Percentiles rank a stretch among this genome's conserved stretches.
Conservation (phyloP, 2,113 vertebrate species). For the Microtus oregoni region DNA sequence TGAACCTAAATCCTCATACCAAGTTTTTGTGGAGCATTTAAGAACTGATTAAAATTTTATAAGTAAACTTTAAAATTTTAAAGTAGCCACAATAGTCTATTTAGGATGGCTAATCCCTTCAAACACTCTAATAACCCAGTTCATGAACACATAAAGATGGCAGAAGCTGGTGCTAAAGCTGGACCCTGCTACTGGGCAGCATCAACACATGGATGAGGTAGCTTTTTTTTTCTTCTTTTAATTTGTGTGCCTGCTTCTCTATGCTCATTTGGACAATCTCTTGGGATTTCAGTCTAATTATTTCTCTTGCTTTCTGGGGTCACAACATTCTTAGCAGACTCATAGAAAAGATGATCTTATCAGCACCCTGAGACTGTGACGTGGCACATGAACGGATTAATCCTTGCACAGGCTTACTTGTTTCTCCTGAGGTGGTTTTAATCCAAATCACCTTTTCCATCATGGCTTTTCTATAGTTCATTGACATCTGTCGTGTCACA, state of each 20-base stretch:
- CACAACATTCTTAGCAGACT: slow-evolving; percentile 41
- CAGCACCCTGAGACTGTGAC: slow-evolving; percentile 21
- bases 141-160: background rate
- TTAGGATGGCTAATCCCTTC: background rate
- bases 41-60: slow-evolving; percentile 53
- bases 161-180: background rate
- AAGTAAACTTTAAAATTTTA: slow-evolving; percentile 31
- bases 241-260: slow-evolving; percentile 46
- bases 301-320: slow-evolving; percentile 18
- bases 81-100: background rate
- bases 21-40: slow-evolving; percentile 44
- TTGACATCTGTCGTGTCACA: background rate
- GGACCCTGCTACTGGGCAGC: background rate
- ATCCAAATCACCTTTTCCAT: background rate
- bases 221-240: background rate
- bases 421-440: slow-evolving; percentile 63
- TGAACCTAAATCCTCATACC: slow-evolving; percentile 23
- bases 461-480: slow-evolving; percentile 47
- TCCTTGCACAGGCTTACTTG: slow-evolving; percentile 53
- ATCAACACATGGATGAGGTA: background rate
- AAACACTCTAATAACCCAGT: slow-evolving; percentile 35
- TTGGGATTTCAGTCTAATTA: background rate
- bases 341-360: slow-evolving; percentile 65
- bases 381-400: slow-evolving; percentile 35
- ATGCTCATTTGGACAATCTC: background rate